Evolutionary conservation across 2,797 vertebrate species (phyloP).

Genomic region (Rhinoraja longicauda): DNA sequence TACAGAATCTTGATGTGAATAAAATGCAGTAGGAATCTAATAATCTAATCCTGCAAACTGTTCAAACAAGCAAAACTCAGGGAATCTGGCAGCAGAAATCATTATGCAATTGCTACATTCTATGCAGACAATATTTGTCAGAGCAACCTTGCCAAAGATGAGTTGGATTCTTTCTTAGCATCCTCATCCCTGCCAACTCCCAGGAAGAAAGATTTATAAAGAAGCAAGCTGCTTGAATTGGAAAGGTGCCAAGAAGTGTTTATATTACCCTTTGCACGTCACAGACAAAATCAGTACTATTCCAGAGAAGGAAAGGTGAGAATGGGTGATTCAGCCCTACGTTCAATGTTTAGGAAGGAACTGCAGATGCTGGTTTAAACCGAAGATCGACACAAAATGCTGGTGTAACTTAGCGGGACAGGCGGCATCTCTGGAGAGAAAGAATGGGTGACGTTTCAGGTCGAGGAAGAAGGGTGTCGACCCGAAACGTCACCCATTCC

Average conservation of each 20-base stretch:
- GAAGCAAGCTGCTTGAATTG: conserved; percentile 6
- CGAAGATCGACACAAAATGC: too few relatives aligned
- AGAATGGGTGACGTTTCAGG: too few relatives aligned
- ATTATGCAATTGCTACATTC: not conserved
- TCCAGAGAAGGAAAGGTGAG: not conserved
- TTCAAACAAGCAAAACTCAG: not conserved
- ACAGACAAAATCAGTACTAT: not conserved
- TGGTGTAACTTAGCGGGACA: too few relatives aligned
- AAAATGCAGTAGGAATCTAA: not conserved
- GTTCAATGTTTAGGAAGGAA: not conserved
- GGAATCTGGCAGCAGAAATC: not conserved
- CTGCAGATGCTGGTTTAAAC: too few relatives aligned
- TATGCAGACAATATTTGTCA: not conserved
- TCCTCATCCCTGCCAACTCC: not conserved
- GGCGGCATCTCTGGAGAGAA: too few relatives aligned
- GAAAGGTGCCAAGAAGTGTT: not conserved
- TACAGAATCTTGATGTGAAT: not conserved
- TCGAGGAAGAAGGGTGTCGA: too few relatives aligned
- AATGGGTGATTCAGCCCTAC: not conserved
- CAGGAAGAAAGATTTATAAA: conserved; percentile 1
- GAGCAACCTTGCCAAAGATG: not conserved
- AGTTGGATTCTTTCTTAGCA: conserved; percentile 26
- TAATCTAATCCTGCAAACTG: not conserved
- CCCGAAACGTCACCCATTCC: too few relatives aligned
- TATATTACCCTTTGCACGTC: not conserved